Evolutionary conservation across 1,140 invertebrate genomes (phyloP).

Genomic region (Heliconius hewitsoni): DNA sequence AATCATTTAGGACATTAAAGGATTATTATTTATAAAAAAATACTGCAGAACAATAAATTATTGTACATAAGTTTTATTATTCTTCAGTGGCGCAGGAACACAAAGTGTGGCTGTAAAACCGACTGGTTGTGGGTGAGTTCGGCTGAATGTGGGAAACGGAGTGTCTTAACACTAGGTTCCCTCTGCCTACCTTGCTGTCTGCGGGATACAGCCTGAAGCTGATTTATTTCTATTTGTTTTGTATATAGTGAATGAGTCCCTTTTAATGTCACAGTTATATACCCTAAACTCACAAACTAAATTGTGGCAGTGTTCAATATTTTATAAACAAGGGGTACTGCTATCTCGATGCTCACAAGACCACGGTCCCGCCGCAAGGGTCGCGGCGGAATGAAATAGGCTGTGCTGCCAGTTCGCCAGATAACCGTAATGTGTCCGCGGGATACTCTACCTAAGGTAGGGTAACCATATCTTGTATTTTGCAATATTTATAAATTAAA

Average conservation of each 20-base stretch:
- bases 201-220: too few species aligned
- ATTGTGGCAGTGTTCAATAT: constrained; percentile 20
- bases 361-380: constrained; percentile 36
- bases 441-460: constrained; percentile 27
- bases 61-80: too few species aligned
- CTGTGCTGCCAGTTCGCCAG: constrained; percentile 35
- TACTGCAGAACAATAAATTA: neutral
- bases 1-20: neutral
- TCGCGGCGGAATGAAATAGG: constrained; percentile 38
- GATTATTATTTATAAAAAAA: neutral
- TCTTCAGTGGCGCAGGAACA: too few species aligned
- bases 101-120: too few species aligned
- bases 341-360: constrained; percentile 37
- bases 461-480: constrained; percentile 14
- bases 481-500: neutral
- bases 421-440: constrained; percentile 41
- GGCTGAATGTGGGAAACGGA: too few species aligned
- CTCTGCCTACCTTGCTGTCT: too few species aligned
- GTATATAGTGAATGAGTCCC: neutral
- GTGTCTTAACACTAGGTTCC: too few species aligned
- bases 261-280: constrained; percentile 9
- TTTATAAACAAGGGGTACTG: constrained; percentile 32
- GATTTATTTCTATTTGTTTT: neutral
- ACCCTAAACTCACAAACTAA: constrained; percentile 19
- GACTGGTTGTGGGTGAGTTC: too few species aligned